Base-by-base conservation (phyloP, 1,140 invertebrate genomes). In the Agraylea sexmaculata region DNA sequence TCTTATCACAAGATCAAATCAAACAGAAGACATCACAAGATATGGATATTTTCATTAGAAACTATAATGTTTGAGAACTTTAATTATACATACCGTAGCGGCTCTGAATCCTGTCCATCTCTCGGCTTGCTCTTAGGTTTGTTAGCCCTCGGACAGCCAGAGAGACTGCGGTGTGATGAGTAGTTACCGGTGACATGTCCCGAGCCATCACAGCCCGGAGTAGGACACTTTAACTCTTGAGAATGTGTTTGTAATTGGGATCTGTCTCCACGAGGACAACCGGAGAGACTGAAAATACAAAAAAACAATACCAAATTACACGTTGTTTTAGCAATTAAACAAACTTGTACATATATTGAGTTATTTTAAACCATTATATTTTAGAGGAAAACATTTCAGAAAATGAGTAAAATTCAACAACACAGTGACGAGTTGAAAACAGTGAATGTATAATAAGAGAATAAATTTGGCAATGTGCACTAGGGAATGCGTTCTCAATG, bases 91-190 rank as follows among this genome's bases (percentile, higher is more conserved):
- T 29, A 87, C 81, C 86, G 83, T 37, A 91, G 60, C 7, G 87
- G 87, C 56, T 92, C 87, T 2, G 85, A 86, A 56, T 92, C 87
- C 53, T 88, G 85, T 29, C 87, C 87, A 59, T 92, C 87, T 25
- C 87, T 64, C 0, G 86, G 85, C 70, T 89, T 90, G 62, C 84
- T 90, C 60, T 90, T 90, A 6, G 87, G 86, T 53, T 90, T 91
- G 62, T 90, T 90, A 47, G 87, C 87, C 47, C 83, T 67, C 36
- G 84, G 84, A 68, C 85, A 87, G 6, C 84, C 83, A 6, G 83
- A 87, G 25, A 88, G 66, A 59, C 81, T 88, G 53, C 83, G 72
- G 58, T 89, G 86, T 11, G 85, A 88, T 18, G 83, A 83, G 55
- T 87, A 89, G 60, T 88, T 88, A 32, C 85, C 85, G 5, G 85